Evolutionary conservation across 53 echinoderm and acorn worm species (phyloP).

Genomic region (Holothuria leucospilota): DNA sequence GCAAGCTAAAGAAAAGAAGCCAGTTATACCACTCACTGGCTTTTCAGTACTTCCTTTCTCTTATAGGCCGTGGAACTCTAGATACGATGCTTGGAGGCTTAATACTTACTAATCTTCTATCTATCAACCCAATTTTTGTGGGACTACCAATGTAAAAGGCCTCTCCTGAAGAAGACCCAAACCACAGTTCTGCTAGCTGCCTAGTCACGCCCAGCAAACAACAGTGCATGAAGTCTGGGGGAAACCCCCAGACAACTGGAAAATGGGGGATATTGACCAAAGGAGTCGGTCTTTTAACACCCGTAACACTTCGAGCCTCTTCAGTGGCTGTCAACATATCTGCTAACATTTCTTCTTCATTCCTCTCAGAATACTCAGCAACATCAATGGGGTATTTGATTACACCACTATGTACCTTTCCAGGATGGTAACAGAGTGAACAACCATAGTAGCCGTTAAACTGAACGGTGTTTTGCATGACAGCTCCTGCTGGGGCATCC

Average conservation of each 20-base stretch:
- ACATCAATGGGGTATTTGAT: too few relatives aligned
- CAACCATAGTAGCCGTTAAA: too few relatives aligned
- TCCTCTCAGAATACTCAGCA: too few relatives aligned
- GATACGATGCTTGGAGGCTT: background rate
- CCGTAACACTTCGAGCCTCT: constrained; percentile 41
- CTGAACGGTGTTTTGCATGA: constrained; percentile 64
- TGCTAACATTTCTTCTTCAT: too few relatives aligned
- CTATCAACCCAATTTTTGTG: background rate
- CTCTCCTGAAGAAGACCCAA: constrained; percentile 12
- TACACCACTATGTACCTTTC: too few relatives aligned
- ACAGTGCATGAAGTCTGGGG: too few relatives aligned
- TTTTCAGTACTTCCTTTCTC: constrained; percentile 51
- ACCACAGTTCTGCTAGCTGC: too few relatives aligned
- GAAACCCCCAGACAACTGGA: too few relatives aligned
- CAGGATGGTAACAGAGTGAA: too few relatives aligned
- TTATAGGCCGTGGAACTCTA: constrained; percentile 16
- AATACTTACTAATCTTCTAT: too few relatives aligned
- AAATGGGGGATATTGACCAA: constrained; percentile 60
- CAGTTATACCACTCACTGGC: constrained; percentile 56
- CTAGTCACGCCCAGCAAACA: too few relatives aligned
- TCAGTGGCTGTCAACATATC: too few relatives aligned
- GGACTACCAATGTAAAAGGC: constrained; percentile 46
- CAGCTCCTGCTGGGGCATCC: constrained; percentile 63
- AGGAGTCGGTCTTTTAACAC: constrained; percentile 70
- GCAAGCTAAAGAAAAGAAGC: constrained; percentile 33